Evolutionary conservation across 1,140 invertebrate genomes (phyloP).

Genomic region (Drosophila quadrilineata): DNA sequence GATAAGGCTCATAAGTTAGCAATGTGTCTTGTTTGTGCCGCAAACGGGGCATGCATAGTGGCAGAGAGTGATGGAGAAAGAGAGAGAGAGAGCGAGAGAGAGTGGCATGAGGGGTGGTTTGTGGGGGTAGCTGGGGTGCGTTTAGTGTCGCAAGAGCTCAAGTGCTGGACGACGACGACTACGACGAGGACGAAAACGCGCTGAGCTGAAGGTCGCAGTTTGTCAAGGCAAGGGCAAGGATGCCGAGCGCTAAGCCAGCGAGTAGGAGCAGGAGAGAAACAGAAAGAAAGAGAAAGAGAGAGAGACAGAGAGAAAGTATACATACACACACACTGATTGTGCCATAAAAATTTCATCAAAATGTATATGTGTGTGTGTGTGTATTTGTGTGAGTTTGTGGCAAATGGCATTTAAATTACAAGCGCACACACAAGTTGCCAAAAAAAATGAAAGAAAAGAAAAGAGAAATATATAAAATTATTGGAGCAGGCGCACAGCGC

Average conservation of each 20-base stretch:
- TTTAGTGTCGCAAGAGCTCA: conserved; percentile 5
- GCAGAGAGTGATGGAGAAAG: not conserved
- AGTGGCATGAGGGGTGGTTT: not conserved
- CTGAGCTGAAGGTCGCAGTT: conserved; percentile 58
- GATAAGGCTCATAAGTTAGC: conserved; percentile 44
- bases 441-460: no score
- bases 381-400: conserved; percentile 9
- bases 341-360: conserved; percentile 41
- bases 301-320: conserved; percentile 20
- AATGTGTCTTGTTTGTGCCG: conserved; percentile 21
- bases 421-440: conserved; percentile 34
- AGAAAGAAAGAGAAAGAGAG: conserved; percentile 11
- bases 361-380: not conserved
- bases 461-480: no score
- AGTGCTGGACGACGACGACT: no score
- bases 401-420: conserved; percentile 42
- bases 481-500: conserved; percentile 39
- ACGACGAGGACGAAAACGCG: no score
- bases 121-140: not conserved
- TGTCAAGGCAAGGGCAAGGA: conserved; percentile 70
- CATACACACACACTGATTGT: conserved; percentile 23
- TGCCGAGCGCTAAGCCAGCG: conserved; percentile 41
- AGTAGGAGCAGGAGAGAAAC: conserved; percentile 37
- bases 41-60: no score
- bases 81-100: not conserved